These are phyloP conservation scores for Pseudeuparius sepicola DNA, from an alignment of 2,888 invertebrate genomes.

Conservation along the genomic window DNA sequence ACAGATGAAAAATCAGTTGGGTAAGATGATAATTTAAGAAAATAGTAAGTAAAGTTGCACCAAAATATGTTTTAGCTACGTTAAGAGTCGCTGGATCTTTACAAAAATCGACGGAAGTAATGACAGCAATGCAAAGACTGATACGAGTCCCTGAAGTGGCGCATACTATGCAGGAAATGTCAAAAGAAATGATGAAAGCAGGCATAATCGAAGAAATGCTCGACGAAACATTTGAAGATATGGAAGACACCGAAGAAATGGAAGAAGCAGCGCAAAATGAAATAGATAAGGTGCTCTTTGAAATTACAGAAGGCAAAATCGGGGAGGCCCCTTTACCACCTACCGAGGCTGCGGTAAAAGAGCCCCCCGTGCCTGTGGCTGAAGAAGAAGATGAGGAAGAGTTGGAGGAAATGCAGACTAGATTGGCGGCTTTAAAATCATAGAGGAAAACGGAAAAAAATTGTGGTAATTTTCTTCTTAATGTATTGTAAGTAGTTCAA, in stretches of 20 bases:
- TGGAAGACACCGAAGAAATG: conserved; percentile 89
- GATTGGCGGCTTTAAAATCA: conserved; percentile 80
- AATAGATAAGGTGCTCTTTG: conserved; percentile 59
- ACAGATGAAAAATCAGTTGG: conserved; percentile 96
- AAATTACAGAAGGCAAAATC: conserved; percentile 81
- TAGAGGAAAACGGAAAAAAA: conserved; percentile 39
- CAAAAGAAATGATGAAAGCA: conserved; percentile 98
- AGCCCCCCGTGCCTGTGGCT: conserved; percentile 44
- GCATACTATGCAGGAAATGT: conserved; percentile 93
- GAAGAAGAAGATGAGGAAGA: conserved; percentile 57
- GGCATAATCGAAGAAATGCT: conserved; percentile 99
- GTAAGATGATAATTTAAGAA: too few species aligned
- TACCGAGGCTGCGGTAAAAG: conserved; percentile 41
- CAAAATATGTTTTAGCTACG: conserved; percentile 70
- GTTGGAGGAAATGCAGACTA: conserved; percentile 83
- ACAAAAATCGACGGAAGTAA: conserved; percentile 94
- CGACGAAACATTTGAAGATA: conserved; percentile 90
- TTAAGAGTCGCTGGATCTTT: conserved; percentile 86
- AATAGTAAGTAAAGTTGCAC: too few species aligned
- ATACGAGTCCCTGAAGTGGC: conserved; percentile 88
- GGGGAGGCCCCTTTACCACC: conserved; percentile 84
- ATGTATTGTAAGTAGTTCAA: too few species aligned
- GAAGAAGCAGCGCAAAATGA: conserved; percentile 94
- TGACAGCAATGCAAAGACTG: conserved; percentile 94
- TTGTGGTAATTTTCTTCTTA: too few species aligned